Percentiles rank a stretch among this genome's conserved stretches.
These are phyloP conservation scores for Podabrus alpinus DNA, from an alignment of 2,888 invertebrate species.

Conservation along the genomic window DNA sequence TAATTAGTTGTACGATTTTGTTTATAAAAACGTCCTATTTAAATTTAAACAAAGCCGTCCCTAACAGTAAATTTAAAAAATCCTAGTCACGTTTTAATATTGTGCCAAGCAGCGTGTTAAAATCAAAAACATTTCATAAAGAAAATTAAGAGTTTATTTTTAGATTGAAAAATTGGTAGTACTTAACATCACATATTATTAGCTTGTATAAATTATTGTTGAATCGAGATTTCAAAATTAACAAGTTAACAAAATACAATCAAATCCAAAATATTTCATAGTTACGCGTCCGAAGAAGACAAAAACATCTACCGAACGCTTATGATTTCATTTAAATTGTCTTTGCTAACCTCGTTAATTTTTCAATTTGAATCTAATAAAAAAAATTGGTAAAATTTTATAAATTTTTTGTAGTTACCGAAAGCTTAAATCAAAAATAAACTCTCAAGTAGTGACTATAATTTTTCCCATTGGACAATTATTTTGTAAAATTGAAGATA, in stretches of 20 bases:
- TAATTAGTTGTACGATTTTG: neutral
- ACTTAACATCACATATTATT: conserved; percentile 3
- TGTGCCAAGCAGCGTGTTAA: conserved; percentile 37
- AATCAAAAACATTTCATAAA: neutral
- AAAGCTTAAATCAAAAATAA: neutral
- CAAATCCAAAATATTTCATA: neutral
- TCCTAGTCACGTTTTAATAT: conserved; percentile 41
- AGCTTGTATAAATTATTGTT: neutral
- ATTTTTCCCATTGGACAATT: neutral
- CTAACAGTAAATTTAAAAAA: conserved; percentile 26
- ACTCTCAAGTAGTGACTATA: neutral
- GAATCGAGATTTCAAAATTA: neutral
- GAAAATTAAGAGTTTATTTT: conserved; percentile 4
- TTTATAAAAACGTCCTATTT: neutral
- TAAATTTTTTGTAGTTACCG: neutral
- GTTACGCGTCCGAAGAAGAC: neutral
- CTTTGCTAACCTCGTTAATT: neutral
- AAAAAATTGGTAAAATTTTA: neutral
- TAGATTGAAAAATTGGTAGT: conserved; percentile 6
- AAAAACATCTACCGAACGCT: too few relatives aligned
- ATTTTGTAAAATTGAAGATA: neutral
- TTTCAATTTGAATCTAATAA: neutral
- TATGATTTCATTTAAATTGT: neutral
- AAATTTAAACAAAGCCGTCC: neutral
- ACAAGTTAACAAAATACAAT: neutral